These are phyloP conservation scores for Loxodonta africana DNA, from an alignment of 2,113 vertebrate genomes.

Conservation along the genomic window DNA sequence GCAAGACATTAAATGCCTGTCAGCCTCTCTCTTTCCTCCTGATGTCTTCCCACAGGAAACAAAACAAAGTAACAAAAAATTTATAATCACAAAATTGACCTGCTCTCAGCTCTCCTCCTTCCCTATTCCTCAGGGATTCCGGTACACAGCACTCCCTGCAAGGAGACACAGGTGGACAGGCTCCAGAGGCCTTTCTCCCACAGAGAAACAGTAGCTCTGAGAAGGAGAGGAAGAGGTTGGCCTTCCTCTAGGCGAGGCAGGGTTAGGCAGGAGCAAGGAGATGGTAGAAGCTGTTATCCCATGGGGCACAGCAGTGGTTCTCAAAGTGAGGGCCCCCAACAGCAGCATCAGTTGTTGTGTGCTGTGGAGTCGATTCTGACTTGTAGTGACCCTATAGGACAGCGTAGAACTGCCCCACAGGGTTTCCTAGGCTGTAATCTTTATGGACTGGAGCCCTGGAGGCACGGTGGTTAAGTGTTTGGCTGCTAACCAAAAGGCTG, in stretches of 20 bases:
- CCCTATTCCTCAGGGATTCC: not conserved
- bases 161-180: not conserved
- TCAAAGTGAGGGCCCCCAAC: not conserved
- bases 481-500: too few species aligned
- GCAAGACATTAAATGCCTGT: not conserved
- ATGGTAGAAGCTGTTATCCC: not conserved
- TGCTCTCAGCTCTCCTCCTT: not conserved
- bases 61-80: not conserved
- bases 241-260: not conserved
- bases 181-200: not conserved
- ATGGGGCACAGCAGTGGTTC: not conserved
- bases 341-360: not conserved
- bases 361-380: not conserved
- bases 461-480: too few species aligned
- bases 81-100: not conserved
- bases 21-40: not conserved
- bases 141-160: rapidly evolving
- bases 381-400: not conserved
- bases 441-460: too few species aligned
- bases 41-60: not conserved
- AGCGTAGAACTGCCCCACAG: not conserved
- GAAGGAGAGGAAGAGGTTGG: not conserved
- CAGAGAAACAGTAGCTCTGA: not conserved
- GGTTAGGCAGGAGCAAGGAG: not conserved
- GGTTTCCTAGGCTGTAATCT: not conserved